These are phyloP conservation scores for Sardinella longiceps DNA, from an alignment of 2,797 vertebrate species.

Conservation along the genomic window DNA sequence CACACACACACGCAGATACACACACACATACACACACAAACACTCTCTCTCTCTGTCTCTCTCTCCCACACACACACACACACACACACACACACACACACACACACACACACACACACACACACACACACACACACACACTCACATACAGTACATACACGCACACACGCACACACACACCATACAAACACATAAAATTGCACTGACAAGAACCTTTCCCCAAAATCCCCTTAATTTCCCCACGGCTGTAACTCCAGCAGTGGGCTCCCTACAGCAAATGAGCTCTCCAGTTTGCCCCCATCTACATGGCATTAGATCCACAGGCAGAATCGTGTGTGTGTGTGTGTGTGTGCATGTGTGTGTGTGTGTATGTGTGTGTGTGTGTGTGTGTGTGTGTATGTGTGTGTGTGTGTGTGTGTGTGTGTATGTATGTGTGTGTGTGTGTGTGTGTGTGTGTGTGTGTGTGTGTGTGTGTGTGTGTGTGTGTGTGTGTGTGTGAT, in stretches of 20 bases:
- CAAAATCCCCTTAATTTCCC: background rate
- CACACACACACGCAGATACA: no score
- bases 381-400: no score
- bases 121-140: background rate
- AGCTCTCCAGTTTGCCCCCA: background rate
- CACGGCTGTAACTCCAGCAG: background rate
- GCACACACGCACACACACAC: background rate
- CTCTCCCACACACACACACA: no score
- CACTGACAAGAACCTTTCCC: background rate
- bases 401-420: background rate
- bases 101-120: background rate
- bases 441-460: background rate
- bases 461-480: background rate
- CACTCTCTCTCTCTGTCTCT: no score
- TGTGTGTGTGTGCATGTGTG: background rate
- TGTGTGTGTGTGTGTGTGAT: conserved; percentile 14
- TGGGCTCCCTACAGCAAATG: background rate
- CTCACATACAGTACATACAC: background rate
- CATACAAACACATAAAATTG: background rate
- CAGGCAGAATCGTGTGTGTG: background rate
- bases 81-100: no score
- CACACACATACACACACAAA: no score
- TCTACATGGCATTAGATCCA: background rate
- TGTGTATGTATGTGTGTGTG: background rate
- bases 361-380: background rate